Conservation (phyloP, 2,113 vertebrate species). For the Stercorarius parasiticus region DNA sequence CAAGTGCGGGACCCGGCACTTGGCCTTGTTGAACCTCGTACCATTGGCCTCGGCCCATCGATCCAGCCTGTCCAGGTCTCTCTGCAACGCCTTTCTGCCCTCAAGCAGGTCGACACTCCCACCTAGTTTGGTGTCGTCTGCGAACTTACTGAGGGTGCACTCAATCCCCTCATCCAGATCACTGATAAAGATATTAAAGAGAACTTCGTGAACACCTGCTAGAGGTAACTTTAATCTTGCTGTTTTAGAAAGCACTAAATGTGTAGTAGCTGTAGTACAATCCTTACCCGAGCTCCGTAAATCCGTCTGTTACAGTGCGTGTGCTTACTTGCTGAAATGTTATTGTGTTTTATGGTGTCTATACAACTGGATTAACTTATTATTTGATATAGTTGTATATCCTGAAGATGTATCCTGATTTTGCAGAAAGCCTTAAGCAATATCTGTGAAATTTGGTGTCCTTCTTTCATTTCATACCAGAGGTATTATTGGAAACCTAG, state of each 20-base stretch:
- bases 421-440: background rate
- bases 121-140: too few relatives aligned
- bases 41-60: too few relatives aligned
- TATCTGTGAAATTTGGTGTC: background rate
- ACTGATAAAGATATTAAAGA: too few relatives aligned
- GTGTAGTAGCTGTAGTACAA: background rate
- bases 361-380: background rate
- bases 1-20: too few relatives aligned
- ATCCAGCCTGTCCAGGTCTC: too few relatives aligned
- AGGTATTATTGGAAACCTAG: background rate
- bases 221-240: background rate
- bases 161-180: too few relatives aligned
- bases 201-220: background rate
- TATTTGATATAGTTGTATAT: background rate
- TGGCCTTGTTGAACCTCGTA: too few relatives aligned
- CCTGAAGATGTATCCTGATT: background rate
- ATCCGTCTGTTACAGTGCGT: background rate
- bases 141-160: too few relatives aligned
- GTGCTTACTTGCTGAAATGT: background rate
- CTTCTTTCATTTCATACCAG: background rate
- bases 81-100: too few relatives aligned
- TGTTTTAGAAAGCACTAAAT: background rate
- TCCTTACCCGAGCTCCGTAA: background rate
- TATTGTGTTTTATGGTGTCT: background rate
- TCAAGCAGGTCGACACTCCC: too few relatives aligned